Evolutionary conservation across 1,140 invertebrate species (phyloP), one percentile per base, ranked within the genome.

Genomic region (Cydia fagiglandana): DNA sequence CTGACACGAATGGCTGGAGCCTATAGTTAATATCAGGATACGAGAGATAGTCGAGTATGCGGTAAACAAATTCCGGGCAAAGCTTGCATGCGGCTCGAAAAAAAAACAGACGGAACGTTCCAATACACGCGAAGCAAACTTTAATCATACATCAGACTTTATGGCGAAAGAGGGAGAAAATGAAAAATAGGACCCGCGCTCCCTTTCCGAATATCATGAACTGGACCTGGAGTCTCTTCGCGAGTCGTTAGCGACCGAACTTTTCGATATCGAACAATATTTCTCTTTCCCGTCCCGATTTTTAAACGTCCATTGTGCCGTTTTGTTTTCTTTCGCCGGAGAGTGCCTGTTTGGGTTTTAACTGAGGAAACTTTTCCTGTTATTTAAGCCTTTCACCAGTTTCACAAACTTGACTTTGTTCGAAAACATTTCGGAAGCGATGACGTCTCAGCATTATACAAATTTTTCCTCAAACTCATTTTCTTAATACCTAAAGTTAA

Each of bases 121-220:
- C 20, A 34, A 41, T 75, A 64, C 34, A 47, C n/a, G 64, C 74
- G 50, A 56, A 53, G 61, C 79, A 45, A 90, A 89, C 81, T 88
- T 87, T 84, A 83, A 84, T 84, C 86, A 86, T 90, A 89, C 82
- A 86, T 90, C 86, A 88, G 85, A 78, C 53, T 82, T 86, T 87
- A 86, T 86, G 81, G 82, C 73, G 78, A 78, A 80, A 83, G 77
- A 81, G 80, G 80, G 78, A 80, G 83, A 85, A 88, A 89, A 85
- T 84, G 82, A 84, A 86, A 89, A 89, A 88, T 81, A 86, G 80
- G 83, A 86, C 79, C 61, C 76, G 77, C 78, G 77, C 79, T 81
- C 78, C 84, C 83, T 74, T 87, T 89, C 82, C 77, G 83, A 86
- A 89, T 89, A 90, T 91, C 89, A 91, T 91, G 88, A 88, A 91